phyloP scores from a whole-genome alignment of 1,140 invertebrate genomes.

The Orussus abietinus region DNA sequence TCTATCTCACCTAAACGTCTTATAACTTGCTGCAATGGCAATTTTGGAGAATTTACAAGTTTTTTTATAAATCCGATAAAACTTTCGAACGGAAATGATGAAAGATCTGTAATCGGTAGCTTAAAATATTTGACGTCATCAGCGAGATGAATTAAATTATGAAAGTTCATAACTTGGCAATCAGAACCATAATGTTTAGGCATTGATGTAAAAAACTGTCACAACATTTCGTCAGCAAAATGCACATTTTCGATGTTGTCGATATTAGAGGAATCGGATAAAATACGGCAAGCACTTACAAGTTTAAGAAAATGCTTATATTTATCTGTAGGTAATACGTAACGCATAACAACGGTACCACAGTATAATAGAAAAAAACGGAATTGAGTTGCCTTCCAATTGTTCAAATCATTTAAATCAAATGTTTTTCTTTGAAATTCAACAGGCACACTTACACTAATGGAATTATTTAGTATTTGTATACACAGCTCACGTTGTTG shows the following conservation, averaged over 20 bases:
- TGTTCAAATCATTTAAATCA: background rate
- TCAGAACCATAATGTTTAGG: constrained; percentile 15
- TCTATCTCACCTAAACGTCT: constrained; percentile 14
- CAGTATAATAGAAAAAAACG: constrained; percentile 14
- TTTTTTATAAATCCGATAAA: constrained; percentile 16
- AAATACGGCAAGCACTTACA: constrained; percentile 9
- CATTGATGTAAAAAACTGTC: constrained; percentile 14
- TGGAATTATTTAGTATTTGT: too few species aligned
- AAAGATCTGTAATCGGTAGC: constrained; percentile 13
- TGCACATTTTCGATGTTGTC: constrained; percentile 8
- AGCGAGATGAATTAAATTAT: constrained; percentile 20
- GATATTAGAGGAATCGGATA: constrained; percentile 2
- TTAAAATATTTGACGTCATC: constrained; percentile 19
- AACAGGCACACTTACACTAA: background rate
- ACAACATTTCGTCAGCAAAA: constrained; percentile 9
- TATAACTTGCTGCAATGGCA: constrained; percentile 19
- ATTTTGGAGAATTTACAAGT: constrained; percentile 10
- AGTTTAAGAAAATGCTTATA: constrained; percentile 17
- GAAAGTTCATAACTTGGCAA: constrained; percentile 19
- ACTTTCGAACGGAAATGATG: constrained; percentile 22
- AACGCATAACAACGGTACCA: background rate
- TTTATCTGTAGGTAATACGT: background rate
- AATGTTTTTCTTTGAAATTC: constrained; percentile 12
- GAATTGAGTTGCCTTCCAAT: constrained; percentile 16
- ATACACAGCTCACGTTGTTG: too few species aligned